Percentiles rank a stretch among this genome's conserved stretches.
These are phyloP conservation scores for Mus pahari DNA, from an alignment of 2,113 vertebrate genomes.

Conservation along the genomic window DNA sequence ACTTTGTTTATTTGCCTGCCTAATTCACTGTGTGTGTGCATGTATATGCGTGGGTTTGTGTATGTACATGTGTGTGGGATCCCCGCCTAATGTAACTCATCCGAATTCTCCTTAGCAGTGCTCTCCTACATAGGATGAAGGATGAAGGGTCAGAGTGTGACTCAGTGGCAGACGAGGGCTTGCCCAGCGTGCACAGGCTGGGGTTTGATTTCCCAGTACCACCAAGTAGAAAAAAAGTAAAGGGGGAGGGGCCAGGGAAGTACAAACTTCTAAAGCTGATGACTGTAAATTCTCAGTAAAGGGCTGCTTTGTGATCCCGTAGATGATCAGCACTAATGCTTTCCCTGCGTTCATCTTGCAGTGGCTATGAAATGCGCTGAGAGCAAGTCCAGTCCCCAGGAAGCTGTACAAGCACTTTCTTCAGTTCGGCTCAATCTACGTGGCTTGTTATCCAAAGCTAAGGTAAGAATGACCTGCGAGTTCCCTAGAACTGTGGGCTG, in stretches of 20 bases:
- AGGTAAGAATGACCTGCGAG: constrained; percentile 87
- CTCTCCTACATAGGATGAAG: background rate
- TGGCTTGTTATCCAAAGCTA: constrained; percentile 93
- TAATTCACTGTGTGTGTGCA: background rate
- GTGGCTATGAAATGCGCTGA: constrained; percentile 93
- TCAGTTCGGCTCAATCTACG: constrained; percentile 94
- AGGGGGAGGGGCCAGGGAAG: background rate
- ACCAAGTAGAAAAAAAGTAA: background rate
- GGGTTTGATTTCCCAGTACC: background rate
- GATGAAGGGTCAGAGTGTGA: background rate
- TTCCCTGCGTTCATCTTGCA: constrained; percentile 78
- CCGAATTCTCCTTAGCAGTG: background rate
- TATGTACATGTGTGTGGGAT: background rate
- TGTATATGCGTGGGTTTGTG: accelerated
- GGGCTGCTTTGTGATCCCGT: background rate
- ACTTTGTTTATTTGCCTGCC: background rate
- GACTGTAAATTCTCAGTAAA: background rate
- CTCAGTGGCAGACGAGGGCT: background rate
- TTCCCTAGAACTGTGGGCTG: background rate
- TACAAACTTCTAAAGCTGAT: background rate
- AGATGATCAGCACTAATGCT: background rate
- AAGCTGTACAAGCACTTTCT: constrained; percentile 93
- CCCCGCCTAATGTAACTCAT: background rate
- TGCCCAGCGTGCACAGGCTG: background rate
- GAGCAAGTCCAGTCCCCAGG: constrained; percentile 88